A percentile compares a stretch with the other conserved stretches of the same genome.
Conservation (phyloP, 2,113 vertebrate genomes). For the Beaufortia kweichowensis region DNA sequence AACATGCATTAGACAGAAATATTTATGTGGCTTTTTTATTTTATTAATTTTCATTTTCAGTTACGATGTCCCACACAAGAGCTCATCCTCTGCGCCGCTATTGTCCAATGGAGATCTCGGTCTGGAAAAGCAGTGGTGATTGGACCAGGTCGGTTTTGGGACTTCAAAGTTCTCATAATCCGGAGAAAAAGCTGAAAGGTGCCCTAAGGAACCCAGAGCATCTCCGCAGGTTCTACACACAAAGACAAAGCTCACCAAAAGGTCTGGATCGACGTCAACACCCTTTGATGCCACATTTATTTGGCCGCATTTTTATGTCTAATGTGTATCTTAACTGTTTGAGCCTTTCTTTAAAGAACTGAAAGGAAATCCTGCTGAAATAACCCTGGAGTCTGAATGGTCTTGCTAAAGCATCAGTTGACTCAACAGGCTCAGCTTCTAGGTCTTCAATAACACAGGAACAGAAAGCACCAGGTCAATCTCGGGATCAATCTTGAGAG, state of each 20-base stretch:
- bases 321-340: conserved; percentile 72
- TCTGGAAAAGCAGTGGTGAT: conserved; percentile 61
- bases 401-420: conserved; percentile 70
- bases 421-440: conserved; percentile 72
- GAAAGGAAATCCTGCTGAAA: conserved; percentile 73
- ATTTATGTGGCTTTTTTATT: too few species aligned
- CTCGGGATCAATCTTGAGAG: conserved; percentile 62
- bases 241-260: conserved; percentile 71
- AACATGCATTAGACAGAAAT: background rate
- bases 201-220: conserved; percentile 73
- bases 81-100: conserved; percentile 66
- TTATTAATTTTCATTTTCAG: conserved; percentile 33
- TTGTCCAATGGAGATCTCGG: conserved; percentile 67
- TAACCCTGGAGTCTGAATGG: conserved; percentile 70
- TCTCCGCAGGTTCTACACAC: conserved; percentile 70
- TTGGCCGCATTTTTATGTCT: conserved; percentile 75
- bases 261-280: conserved; percentile 66
- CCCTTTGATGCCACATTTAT: conserved; percentile 77
- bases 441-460: conserved; percentile 71
- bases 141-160: conserved; percentile 73
- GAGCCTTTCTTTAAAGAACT: conserved; percentile 69
- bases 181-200: conserved; percentile 58
- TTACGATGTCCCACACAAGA: conserved; percentile 69
- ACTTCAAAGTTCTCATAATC: conserved; percentile 78
- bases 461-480: conserved; percentile 65